Evolutionary conservation across 2,113 vertebrate genomes (phyloP).

Genomic region (Colaptes auratus): DNA sequence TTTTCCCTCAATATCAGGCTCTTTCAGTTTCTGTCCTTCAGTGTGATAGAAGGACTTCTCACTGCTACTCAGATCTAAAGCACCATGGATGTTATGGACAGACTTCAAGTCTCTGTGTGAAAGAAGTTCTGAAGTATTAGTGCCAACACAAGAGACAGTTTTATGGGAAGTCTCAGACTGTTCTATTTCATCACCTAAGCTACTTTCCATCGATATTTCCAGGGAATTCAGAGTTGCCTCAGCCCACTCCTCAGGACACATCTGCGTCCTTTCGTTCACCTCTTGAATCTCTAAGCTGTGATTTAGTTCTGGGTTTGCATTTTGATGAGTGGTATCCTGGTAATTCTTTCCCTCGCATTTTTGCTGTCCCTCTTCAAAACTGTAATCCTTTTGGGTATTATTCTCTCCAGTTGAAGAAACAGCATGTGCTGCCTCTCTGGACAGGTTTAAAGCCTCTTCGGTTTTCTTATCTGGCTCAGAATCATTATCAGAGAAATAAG

Average conservation of each 20-base stretch:
- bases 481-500: constrained; percentile 98
- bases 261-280: neutral
- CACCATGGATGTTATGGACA: neutral
- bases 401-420: neutral
- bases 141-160: constrained; percentile 73
- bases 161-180: constrained; percentile 36
- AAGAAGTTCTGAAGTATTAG: constrained; percentile 76
- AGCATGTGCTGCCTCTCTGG: neutral
- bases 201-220: constrained; percentile 2
- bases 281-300: neutral
- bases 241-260: neutral
- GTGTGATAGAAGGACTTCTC: constrained; percentile 75
- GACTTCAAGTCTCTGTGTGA: constrained; percentile 46
- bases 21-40: constrained; percentile 87
- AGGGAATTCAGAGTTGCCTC: constrained; percentile 16
- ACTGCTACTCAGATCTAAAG: constrained; percentile 11
- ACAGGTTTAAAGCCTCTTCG: constrained; percentile 73
- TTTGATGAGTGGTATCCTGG: neutral
- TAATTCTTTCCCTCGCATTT: neutral
- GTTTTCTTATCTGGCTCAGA: constrained; percentile 89
- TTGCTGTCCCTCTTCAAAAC: neutral
- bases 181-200: constrained; percentile 46
- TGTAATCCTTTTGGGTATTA: neutral
- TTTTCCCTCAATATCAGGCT: constrained; percentile 91
- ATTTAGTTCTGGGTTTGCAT: neutral